phyloP scores from a whole-genome alignment of 2,888 invertebrate species.

The Trachelus stipa region DNA sequence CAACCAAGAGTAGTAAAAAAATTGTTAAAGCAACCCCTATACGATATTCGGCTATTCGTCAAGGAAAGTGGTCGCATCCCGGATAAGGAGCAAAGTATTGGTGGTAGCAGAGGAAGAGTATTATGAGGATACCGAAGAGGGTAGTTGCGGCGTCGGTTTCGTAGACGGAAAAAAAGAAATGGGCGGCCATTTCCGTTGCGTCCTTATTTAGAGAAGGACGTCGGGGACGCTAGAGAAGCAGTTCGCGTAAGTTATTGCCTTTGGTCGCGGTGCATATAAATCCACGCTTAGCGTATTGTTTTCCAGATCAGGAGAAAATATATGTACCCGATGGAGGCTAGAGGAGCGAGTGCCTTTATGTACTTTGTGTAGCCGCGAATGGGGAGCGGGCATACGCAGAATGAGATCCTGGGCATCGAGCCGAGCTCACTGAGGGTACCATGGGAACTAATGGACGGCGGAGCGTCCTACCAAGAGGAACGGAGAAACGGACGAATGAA shows the following conservation, averaged over 20 bases:
- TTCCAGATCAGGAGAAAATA: constrained; percentile 66
- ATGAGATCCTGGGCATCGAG: constrained; percentile 30
- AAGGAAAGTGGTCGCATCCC: neutral
- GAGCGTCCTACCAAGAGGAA: neutral
- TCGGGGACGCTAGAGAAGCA: constrained; percentile 49
- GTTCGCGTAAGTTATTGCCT: constrained; percentile 62
- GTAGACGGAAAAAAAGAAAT: constrained; percentile 48
- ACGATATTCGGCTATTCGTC: neutral
- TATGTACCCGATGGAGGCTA: constrained; percentile 49
- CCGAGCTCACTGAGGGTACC: neutral
- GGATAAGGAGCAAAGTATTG: neutral
- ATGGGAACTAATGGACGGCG: constrained; percentile 3
- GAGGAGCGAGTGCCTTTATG: constrained; percentile 45
- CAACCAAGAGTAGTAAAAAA: neutral
- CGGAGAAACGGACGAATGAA: neutral
- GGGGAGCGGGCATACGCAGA: constrained; percentile 27
- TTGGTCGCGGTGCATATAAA: constrained; percentile 59
- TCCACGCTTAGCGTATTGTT: constrained; percentile 63
- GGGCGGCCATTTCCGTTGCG: constrained; percentile 59
- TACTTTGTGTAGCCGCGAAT: constrained; percentile 44
- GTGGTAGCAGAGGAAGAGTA: neutral
- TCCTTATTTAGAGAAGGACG: constrained; percentile 62
- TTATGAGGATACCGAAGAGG: neutral
- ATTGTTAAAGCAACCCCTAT: neutral
- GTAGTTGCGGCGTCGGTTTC: constrained; percentile 1